Evolutionary conservation across 2,888 invertebrate genomes (phyloP), one percentile per base, ranked within the genome.

Genomic region (Linnaemya vulpina): DNA sequence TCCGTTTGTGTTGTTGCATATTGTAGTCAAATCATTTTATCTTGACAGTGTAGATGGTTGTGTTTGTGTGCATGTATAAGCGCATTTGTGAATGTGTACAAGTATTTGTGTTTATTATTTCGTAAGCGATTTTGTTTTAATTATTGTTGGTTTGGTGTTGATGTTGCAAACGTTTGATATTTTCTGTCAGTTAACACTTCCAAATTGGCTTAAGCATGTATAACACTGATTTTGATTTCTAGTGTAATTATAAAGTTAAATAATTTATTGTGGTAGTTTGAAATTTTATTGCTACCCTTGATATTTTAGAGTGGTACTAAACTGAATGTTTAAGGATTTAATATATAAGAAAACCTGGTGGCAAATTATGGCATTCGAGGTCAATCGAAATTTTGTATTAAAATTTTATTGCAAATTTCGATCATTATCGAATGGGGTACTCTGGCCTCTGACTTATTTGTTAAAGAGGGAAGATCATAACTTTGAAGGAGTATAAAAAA

Each of bases 1-100:
- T 86, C 80, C 81, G 84, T 81, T 75, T 79, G 79, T 65, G 63
- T 63, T 62, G 20, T 4, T 79, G 22, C 20, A 25, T 58, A 55
- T 76, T 75, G 49, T 25, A 51, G 38, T 25, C 51, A 68, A 68
- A 20, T 49, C 30, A 51, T 62, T 67, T 65, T 68, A 25, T 30
- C 43, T 22, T 62, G 40, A 1, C 38, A 25, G 3, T 60, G 4
- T 40, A 25, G 17, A 40, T 49, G 49, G 0, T 7, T 25, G 35
- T 30, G 30, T 75, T 7, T 25, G 35, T 30, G 30, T 75, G 74
- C 0, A 4, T 35, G 30, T 20, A 10, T 35, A 3, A 22, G 35
- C 17, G 30, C 40, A n/a, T 30, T n/a, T 30, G 17, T 43, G 3
- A n/a, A n/a, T 20, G 3, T 67, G 17, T 51, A 11, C 22, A 17